Percentiles rank a stretch among this genome's conserved stretches.
Evolutionary conservation across 1,140 invertebrate genomes (phyloP).

Genomic region (Drosophila virilis): DNA sequence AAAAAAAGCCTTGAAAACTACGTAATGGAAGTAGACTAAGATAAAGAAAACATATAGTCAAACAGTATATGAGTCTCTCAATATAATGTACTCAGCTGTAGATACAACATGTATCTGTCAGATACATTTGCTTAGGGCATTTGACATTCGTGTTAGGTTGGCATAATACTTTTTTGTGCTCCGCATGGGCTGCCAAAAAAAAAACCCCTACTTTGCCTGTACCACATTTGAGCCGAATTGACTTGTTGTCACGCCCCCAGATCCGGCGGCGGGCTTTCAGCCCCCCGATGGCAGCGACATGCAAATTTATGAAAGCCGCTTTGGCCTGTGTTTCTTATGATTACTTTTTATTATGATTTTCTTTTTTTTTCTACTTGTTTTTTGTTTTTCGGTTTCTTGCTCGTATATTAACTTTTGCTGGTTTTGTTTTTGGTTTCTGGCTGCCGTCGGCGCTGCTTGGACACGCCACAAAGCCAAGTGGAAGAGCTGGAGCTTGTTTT

Average conservation of each 20-base stretch:
- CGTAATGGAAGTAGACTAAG: background rate
- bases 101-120: slow-evolving; percentile 11
- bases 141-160: slow-evolving; percentile 8
- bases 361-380: slow-evolving; percentile 19
- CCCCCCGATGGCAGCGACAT: slow-evolving; percentile 55
- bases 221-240: slow-evolving; percentile 72
- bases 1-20: background rate
- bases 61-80: too few species aligned
- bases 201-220: slow-evolving; percentile 49
- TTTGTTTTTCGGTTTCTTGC: slow-evolving; percentile 48
- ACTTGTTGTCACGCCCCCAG: slow-evolving; percentile 80
- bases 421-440: slow-evolving; percentile 10
- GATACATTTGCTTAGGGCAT: slow-evolving; percentile 34
- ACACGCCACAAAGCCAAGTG: slow-evolving; percentile 32
- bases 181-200: slow-evolving; percentile 20
- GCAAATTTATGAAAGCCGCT: slow-evolving; percentile 80
- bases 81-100: background rate
- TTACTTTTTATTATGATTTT: slow-evolving; percentile 47
- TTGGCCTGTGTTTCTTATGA: slow-evolving; percentile 52
- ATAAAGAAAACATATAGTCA: background rate
- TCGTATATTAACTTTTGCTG: slow-evolving; percentile 70
- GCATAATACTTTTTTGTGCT: slow-evolving; percentile 12
- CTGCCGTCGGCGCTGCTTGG: slow-evolving; percentile 54
- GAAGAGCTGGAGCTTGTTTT: slow-evolving; percentile 65
- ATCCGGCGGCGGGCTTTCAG: slow-evolving; percentile 44